These are phyloP conservation scores for Mamestra configurata DNA, from an alignment of 1,140 invertebrate genomes.

Conservation along the genomic window DNA sequence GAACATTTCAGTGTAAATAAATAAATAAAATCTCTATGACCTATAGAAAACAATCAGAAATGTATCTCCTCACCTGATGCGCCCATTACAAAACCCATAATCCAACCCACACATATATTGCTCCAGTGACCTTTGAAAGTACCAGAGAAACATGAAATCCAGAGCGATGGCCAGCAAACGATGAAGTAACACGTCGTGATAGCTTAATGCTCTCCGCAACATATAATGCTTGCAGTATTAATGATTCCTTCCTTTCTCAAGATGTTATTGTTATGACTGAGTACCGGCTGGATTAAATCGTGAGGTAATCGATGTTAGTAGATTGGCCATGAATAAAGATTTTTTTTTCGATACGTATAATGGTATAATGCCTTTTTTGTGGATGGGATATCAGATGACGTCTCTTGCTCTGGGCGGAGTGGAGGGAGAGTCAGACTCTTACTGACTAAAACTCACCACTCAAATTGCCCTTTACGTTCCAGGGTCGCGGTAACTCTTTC, in stretches of 20 bases:
- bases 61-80: not conserved
- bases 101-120: not conserved
- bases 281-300: not conserved
- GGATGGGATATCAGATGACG: no score
- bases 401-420: no score
- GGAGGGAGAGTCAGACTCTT: no score
- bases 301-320: slow-evolving; percentile 2
- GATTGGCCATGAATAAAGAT: not conserved
- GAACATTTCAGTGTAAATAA: not conserved
- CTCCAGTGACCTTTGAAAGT: slow-evolving; percentile 36
- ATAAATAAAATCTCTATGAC: not conserved
- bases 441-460: no score
- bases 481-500: no score
- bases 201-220: not conserved
- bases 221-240: slow-evolving; percentile 4
- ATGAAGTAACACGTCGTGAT: slow-evolving; percentile 43
- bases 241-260: slow-evolving; percentile 16
- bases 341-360: no score
- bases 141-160: not conserved
- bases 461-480: no score
- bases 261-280: slow-evolving; percentile 15
- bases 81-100: not conserved
- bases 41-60: not conserved
- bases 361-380: no score
- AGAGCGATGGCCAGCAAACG: not conserved